These are phyloP conservation scores for Panthera tigris DNA, from an alignment of 2,113 vertebrate species.

Conservation along the genomic window DNA sequence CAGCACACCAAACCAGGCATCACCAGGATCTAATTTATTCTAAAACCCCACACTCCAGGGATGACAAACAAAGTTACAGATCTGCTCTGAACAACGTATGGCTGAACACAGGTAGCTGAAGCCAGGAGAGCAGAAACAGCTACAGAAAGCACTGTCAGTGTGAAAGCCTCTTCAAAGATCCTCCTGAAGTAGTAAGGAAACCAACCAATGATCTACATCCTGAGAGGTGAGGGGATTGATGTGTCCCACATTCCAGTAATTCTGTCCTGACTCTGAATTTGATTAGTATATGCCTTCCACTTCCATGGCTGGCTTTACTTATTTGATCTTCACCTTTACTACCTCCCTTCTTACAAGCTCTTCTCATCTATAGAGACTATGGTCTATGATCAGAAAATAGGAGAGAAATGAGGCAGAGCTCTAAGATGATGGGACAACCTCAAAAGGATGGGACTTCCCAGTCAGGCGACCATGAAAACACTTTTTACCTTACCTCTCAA, in stretches of 20 bases:
- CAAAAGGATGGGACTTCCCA: background rate
- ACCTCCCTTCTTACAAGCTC: background rate
- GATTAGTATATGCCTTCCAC: background rate
- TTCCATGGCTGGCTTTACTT: background rate
- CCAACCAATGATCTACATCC: background rate
- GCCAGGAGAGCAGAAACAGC: background rate
- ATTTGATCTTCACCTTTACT: background rate
- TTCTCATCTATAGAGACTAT: background rate
- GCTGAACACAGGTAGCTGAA: background rate
- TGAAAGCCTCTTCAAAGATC: background rate
- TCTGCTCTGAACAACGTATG: background rate
- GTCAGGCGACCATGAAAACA: background rate
- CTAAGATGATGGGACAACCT: background rate
- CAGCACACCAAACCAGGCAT: background rate
- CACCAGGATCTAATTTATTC: background rate
- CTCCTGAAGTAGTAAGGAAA: background rate
- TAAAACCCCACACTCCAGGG: background rate
- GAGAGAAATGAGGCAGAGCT: background rate
- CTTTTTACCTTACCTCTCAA: background rate
- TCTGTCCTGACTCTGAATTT: background rate
- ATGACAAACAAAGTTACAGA: background rate
- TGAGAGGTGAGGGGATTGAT: background rate
- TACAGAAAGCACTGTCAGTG: background rate
- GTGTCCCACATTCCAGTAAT: background rate
- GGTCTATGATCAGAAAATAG: background rate